Evolutionary conservation across 2,888 invertebrate species (phyloP), one percentile per base, ranked within the genome.

Genomic region (Clitarchus hookeri): DNA sequence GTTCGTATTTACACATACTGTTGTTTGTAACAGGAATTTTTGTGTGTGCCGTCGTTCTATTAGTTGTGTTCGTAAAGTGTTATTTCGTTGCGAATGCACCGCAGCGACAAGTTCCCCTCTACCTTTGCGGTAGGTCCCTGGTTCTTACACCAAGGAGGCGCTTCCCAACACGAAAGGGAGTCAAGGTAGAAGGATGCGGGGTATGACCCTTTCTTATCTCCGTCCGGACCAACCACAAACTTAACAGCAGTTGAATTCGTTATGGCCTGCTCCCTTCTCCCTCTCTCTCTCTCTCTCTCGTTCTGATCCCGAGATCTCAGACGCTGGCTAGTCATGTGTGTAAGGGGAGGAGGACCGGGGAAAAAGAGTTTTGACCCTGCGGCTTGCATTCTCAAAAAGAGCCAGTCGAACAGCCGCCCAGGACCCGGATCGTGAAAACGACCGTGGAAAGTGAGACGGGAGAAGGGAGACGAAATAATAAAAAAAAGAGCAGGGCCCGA

Each of bases 191-290:
- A 65, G 8, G 65, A 65, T 65, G 65, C 65, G n/a, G n/a, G 65
- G 19, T n/a, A 19, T 8, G n/a, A 19, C 65, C 65, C 65, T 65
- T 65, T 23, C 65, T 65, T 65, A 65, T 65, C 65, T 65, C 12
- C 23, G 65, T 65, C 65, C 16, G 19, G 65, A 23, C 0, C 65
- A 23, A 65, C 65, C 65, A 65, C 65, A 65, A 23, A 65, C 23
- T 65, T 65, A 65, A 65, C 65, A 65, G 65, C 65, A 65, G 65
- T 65, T 65, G 65, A 65, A 65, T 65, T 65, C 65, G 65, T 65
- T 65, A 65, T 65, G n/a, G 65, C 65, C 65, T 23, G 8, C 65
- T 8, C 65, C 65, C 65, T 8, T 23, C 65, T 65, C 65, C 65
- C 23, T 19, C 19, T n/a, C 65, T n/a, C 65, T 1, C 16, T 23